A percentile compares a stretch with the other conserved stretches of the same genome.
These are phyloP conservation scores for Gymnocypris eckloni DNA, from an alignment of 2,797 vertebrate genomes.

Conservation along the genomic window DNA sequence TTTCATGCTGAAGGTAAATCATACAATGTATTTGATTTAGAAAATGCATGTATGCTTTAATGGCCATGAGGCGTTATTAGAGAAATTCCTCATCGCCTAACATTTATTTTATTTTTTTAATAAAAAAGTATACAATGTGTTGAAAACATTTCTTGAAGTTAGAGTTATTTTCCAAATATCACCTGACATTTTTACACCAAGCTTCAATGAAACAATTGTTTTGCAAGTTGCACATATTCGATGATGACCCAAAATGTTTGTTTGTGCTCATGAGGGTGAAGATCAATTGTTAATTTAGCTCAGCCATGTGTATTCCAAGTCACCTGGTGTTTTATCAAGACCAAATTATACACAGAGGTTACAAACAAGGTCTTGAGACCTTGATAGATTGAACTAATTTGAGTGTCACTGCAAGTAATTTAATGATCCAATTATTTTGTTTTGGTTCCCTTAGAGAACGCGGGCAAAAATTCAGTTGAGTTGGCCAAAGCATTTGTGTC, in stretches of 20 bases:
- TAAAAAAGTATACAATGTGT: neutral
- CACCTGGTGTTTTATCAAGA: slow-evolving; percentile 41
- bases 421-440: slow-evolving; percentile 57
- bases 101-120: neutral
- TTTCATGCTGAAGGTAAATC: neutral
- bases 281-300: slow-evolving; percentile 54
- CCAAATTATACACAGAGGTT: slow-evolving; percentile 47
- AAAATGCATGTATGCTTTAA: neutral
- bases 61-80: neutral
- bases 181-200: neutral
- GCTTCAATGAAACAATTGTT: neutral
- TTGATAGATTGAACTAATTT: slow-evolving; percentile 46
- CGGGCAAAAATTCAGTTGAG: neutral
- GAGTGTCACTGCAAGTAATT: slow-evolving; percentile 56
- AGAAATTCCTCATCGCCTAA: neutral
- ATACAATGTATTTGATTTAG: neutral
- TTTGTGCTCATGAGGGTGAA: slow-evolving; percentile 30
- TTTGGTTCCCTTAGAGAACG: slow-evolving; percentile 38
- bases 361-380: slow-evolving; percentile 47
- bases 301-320: slow-evolving; percentile 41
- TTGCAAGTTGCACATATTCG: slow-evolving; percentile 5
- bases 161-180: neutral
- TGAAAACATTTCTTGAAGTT: neutral
- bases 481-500: slow-evolving; percentile 28
- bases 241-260: slow-evolving; percentile 3